Evolutionary conservation across 2,113 vertebrate species (phyloP), one percentile per base, ranked within the genome.

Genomic region (Rhea pennata): DNA sequence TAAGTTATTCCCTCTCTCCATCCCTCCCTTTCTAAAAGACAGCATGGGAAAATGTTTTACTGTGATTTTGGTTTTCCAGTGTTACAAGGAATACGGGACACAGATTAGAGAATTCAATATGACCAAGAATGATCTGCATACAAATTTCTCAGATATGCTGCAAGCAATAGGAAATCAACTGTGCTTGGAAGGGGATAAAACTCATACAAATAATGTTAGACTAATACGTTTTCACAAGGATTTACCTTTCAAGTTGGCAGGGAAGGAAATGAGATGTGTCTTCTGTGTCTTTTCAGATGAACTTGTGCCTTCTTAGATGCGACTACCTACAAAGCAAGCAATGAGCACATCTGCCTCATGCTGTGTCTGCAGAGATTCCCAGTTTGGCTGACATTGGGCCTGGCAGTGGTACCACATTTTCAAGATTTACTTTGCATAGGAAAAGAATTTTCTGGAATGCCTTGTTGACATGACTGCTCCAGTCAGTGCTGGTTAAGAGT

Each of bases 51-150:
- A 51, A 79, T 36, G 6, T 65, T 58, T 88, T 59, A 31, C 2
- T 67, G 40, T 81, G n/a, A 61, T 92, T 85, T 85, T 46, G 82
- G 93, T 89, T 85, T 92, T 81, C 22, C 81, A 85, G 85, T 65
- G 65, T 82, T 5, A 21, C 26, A 11, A 77, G 51, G n/a, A 72
- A 46, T 88, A 61, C 64, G 56, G 22, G 59, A 82, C n/a, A 67
- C 64, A 72, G 59, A 53, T 92, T 33, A 54, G 22, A 67, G 46
- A 89, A 7, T 70, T 92, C 85, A 92, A 92, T 40, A 54, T 11
- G 26, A 92, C 75, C 54, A 94, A 85, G 58, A 92, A 92, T 13
- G 65, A 88, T 23, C 93, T 94, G 58, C 93, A 61, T 19, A 59
- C 46, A 24, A 86, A 82, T 85, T 85, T 94, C 51, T 89, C 90